These are phyloP conservation scores for Neotoxoptera formosana DNA, from an alignment of 1,140 invertebrate genomes.

Conservation along the genomic window DNA sequence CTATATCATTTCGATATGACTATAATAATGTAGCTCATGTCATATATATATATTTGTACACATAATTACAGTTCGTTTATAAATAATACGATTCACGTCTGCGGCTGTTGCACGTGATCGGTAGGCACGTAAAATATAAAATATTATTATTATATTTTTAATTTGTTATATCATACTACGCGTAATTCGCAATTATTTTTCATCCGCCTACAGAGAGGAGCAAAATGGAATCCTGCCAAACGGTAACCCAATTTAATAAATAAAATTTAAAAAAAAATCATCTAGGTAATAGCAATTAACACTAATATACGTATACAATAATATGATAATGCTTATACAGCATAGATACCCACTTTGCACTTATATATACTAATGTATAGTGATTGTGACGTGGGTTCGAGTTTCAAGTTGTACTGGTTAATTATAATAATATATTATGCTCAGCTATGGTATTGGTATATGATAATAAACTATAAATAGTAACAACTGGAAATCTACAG, in stretches of 20 bases:
- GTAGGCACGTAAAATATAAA: background rate
- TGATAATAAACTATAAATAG: background rate
- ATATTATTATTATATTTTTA: background rate
- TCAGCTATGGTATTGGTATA: background rate
- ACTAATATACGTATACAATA: background rate
- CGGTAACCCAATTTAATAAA: background rate
- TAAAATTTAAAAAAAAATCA: background rate
- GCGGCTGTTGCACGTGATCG: background rate
- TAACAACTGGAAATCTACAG: background rate
- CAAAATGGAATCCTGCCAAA: background rate
- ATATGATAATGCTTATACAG: background rate
- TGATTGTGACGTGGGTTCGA: background rate
- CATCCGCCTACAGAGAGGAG: background rate
- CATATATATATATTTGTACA: background rate
- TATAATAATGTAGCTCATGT: background rate
- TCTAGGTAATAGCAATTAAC: background rate
- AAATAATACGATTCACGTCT: background rate
- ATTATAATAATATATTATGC: background rate
- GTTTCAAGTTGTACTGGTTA: background rate
- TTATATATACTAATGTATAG: background rate
- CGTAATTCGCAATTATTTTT: background rate
- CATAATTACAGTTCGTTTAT: background rate
- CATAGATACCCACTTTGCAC: background rate
- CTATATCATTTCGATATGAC: background rate
- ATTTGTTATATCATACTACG: background rate